These are phyloP conservation scores for Alosa alosa DNA, from an alignment of 2,113 vertebrate genomes.

Conservation along the genomic window DNA sequence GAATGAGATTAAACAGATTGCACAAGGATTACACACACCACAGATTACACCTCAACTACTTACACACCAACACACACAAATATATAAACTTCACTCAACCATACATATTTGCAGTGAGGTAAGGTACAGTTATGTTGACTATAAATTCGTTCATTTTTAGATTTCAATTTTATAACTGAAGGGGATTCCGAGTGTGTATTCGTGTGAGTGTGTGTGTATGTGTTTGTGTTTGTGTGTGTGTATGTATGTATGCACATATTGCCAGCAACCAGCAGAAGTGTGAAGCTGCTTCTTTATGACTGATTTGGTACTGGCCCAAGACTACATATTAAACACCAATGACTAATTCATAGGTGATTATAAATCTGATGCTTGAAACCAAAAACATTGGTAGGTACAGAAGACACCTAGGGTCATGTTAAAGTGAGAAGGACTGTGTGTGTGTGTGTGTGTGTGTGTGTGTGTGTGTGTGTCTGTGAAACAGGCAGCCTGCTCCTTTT, in stretches of 20 bases:
- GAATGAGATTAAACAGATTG: slow-evolving; percentile 50
- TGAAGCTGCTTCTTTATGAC: background rate
- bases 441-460: slow-evolving; percentile 24
- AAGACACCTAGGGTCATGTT: background rate
- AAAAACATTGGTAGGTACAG: background rate
- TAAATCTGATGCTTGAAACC: background rate
- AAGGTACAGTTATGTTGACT: background rate
- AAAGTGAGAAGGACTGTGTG: slow-evolving; percentile 42
- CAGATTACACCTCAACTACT: slow-evolving; percentile 48
- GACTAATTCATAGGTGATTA: background rate
- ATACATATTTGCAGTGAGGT: background rate
- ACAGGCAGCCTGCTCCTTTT: slow-evolving; percentile 39
- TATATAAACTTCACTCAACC: background rate
- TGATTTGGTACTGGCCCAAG: background rate
- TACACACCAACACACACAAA: background rate
- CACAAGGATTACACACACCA: slow-evolving; percentile 53
- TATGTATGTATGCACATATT: background rate
- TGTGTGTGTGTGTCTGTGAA: slow-evolving; percentile 37
- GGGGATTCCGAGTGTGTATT: background rate
- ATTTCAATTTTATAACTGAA: background rate
- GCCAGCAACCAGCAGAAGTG: background rate
- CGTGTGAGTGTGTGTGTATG: background rate
- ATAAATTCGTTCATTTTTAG: background rate
- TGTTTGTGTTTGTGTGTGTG: background rate
- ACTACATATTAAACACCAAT: background rate